A percentile compares a stretch with the other conserved stretches of the same genome.
Evolutionary conservation across 2,113 vertebrate genomes (phyloP).

Genomic region (Platichthys stellatus): DNA sequence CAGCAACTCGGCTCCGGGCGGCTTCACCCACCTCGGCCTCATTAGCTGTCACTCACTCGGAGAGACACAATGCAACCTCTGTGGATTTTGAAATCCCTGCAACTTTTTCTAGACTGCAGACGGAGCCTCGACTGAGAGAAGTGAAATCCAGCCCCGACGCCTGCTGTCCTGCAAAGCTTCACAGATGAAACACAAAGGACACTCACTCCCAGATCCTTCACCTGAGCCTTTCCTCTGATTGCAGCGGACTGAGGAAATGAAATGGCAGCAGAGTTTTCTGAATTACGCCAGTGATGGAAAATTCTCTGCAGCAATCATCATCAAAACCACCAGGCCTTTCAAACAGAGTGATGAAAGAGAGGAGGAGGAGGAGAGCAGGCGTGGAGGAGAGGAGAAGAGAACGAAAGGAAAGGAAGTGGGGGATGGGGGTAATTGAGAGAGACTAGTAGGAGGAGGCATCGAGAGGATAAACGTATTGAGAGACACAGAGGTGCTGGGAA

Average conservation of each 20-base stretch:
- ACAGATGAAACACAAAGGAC: neutral
- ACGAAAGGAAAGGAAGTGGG: conserved; percentile 1
- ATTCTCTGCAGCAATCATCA: conserved; percentile 33
- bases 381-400: conserved; percentile 30
- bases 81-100: conserved; percentile 8
- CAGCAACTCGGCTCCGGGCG: neutral
- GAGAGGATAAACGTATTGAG: conserved; percentile 13
- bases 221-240: neutral
- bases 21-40: conserved; percentile 8
- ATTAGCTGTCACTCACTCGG: conserved; percentile 32
- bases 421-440: conserved; percentile 20
- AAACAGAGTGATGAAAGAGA: conserved; percentile 50
- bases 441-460: neutral
- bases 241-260: conserved; percentile 9
- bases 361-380: conserved; percentile 18
- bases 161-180: neutral
- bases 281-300: conserved; percentile 41
- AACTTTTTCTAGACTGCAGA: neutral
- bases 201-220: neutral
- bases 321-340: conserved; percentile 20
- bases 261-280: conserved; percentile 25
- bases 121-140: neutral
- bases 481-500: neutral
- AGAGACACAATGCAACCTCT: conserved; percentile 29
- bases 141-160: neutral